phyloP scores from a whole-genome alignment of 2,888 invertebrate genomes.

The Agriopis leucophaearia region DNA sequence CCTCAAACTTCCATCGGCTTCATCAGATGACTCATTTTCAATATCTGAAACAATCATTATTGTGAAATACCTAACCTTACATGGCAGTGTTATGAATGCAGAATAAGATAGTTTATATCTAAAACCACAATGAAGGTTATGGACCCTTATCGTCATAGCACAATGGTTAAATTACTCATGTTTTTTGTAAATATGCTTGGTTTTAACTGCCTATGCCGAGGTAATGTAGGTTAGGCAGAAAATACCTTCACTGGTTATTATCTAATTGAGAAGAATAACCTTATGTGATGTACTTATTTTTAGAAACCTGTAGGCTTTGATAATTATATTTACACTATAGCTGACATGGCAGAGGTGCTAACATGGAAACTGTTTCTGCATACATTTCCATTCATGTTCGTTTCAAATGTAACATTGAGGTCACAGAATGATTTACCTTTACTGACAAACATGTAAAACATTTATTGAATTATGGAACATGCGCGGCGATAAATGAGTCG shows the following conservation, averaged over 20 bases:
- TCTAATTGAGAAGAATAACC: background rate
- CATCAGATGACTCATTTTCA: conserved; percentile 80
- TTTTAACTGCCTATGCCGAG: background rate
- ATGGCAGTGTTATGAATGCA: background rate
- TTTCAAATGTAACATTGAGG: conserved; percentile 13
- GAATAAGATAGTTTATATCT: background rate
- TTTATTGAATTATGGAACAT: background rate
- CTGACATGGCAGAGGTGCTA: conserved; percentile 4
- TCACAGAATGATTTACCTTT: background rate
- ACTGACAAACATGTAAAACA: background rate
- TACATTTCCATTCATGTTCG: background rate
- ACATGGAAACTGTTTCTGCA: background rate
- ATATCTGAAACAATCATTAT: conserved; percentile 62
- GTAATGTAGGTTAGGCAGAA: background rate
- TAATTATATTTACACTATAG: background rate
- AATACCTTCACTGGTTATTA: background rate
- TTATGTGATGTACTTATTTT: background rate
- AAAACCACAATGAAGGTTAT: background rate
- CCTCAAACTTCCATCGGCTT: conserved; percentile 60
- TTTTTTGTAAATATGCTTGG: conserved; percentile 4
- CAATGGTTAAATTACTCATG: background rate
- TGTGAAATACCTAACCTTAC: conserved; percentile 11
- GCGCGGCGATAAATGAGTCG: background rate
- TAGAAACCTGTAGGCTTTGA: background rate
- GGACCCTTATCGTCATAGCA: background rate